Evolutionary conservation across 2,797 vertebrate species (phyloP), one percentile per base, ranked within the genome.

Genomic region (Carduelis carduelis): DNA sequence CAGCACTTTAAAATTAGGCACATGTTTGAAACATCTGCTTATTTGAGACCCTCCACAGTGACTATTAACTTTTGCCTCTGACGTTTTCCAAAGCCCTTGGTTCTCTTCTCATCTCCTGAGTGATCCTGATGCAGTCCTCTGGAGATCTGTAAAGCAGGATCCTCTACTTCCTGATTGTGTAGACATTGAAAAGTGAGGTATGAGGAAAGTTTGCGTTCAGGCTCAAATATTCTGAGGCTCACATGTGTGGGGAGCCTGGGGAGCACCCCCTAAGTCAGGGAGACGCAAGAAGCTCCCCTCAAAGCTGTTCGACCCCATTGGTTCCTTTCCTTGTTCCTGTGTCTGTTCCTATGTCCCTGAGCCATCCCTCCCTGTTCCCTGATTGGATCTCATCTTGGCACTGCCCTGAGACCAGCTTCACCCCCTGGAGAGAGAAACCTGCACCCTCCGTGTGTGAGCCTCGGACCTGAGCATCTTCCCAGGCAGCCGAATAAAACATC

Each of bases 1-100:
- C 65, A 34, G 79, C 56, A 19, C 65, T 94, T 86, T 5, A 79
- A 79, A 91, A 76, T 70, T 11, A 90, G 56, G 57, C 69, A 69
- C 59, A 15, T 3, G 3, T 66, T 95, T 86, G 83, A 93, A 96
- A 93, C 80, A 92, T 89, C 85, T 97, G 89, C 59, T 63, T 76
- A 53, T 27, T 28, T 55, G 79, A 95, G 76, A 96, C 91, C 80
- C 84, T 90, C 91, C 72, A 30, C 55, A 24, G 70, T 93, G 76
- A 26, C 69, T 76, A 8, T 92, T 92, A 88, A 76, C 66, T 91
- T 89, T 70, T 86, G 44, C 50, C 52, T 88, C 55, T 88, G 76
- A 86, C 0, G 0, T 65, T 88, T 94, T 63, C 65, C 20, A 19
- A 95, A 91, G 79, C 60, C 50, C 21, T 78, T 74, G 24, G 6